Evolutionary conservation across 2,113 vertebrate species (phyloP), one percentile per base, ranked within the genome.

Genomic region (Proteles cristata): DNA sequence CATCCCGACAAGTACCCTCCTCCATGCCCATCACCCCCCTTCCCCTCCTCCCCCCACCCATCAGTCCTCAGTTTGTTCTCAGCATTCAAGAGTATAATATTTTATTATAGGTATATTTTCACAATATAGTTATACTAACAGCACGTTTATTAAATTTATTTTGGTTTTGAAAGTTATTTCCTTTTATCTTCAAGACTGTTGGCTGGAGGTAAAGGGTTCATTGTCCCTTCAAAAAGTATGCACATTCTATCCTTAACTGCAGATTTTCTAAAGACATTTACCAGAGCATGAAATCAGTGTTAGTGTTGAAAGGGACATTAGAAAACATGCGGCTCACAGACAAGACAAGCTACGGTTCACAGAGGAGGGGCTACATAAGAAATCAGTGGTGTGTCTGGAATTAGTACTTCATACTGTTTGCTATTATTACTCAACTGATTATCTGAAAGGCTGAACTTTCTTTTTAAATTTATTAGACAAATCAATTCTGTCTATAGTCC

Each of bases 81-180:
- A 39, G 39, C 39, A 39, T 39, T 39, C 39, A 39, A 39, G 39
- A 39, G 39, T 82, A 50, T 39, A 94, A 26, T 35, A 85, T 74
- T 88, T 74, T 82, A 73, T 35, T 73, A 68, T 1, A 45, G 17
- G 50, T 69, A 88, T 28, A 84, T 16, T 93, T 91, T 85, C 0
- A 84, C 7, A 91, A 88, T n/a, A 0, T 8, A 81, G 71, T 85
- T 76, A 83, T 48, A 93, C 53, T 80, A 90, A 35, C 55, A 93
- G 84, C 7, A 80, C 19, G 19, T 26, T 93, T 19, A 85, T 66
- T 81, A 86, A 79, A 81, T 53, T 81, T 84, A 50, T n/a, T 85
- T 86, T 92, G 21, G 28, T 73, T 97, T 93, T 80, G 1, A 89
- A 95, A 85, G 11, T 58, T 80, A 48, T 14, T 58, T 86, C 55